Base-by-base conservation (phyloP, 2,888 invertebrate genomes). In the Mythimna pallens region DNA sequence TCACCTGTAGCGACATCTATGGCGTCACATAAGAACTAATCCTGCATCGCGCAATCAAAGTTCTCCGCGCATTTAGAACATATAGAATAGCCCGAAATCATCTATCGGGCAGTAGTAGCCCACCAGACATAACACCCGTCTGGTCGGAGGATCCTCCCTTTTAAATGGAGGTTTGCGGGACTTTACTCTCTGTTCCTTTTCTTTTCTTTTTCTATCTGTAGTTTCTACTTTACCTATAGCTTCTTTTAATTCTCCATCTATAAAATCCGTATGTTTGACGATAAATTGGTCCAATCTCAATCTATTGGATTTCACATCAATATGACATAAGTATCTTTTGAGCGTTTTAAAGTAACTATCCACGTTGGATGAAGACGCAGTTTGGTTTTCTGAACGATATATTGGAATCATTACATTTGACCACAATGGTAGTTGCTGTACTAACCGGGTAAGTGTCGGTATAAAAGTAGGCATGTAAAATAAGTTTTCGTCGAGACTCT, bases 251-350 rank as follows among this genome's bases (percentile, higher is more conserved):
- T 78, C 65, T n/a, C 54, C 36, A 74, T 77, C 70, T 25, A 25
- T 25, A 25, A 25, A 25, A 25, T 25, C 25, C 25, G 25, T 25
- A 25, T 25, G 25, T 64, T 74, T 74, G 58, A 40, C 58, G 14
- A 77, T 54, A 62, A 77, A 77, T 58, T 73, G 65, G 40, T 77
- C 69, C 30, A 76, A 68, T 69, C 65, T 73, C 47, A 70, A 70
- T 77, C 76, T 73, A 68, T 73, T 73, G 40, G 76, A 73, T 62
- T 77, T 70, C 22, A 66, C 73, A 17, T 65, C 65, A 61, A 77
- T 73, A 58, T 66, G 69, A 57, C 73, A 63, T 62, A 73, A 62
- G 14, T 25, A 25, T 25, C 25, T 25, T 25, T 25, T 25, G 25
- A 25, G 25, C 25, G 52, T 69, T 69, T 77, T 73, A 65, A 69